Evolutionary conservation across 2,797 vertebrate genomes (phyloP).

Genomic region (Coccyzus lansbergi): DNA sequence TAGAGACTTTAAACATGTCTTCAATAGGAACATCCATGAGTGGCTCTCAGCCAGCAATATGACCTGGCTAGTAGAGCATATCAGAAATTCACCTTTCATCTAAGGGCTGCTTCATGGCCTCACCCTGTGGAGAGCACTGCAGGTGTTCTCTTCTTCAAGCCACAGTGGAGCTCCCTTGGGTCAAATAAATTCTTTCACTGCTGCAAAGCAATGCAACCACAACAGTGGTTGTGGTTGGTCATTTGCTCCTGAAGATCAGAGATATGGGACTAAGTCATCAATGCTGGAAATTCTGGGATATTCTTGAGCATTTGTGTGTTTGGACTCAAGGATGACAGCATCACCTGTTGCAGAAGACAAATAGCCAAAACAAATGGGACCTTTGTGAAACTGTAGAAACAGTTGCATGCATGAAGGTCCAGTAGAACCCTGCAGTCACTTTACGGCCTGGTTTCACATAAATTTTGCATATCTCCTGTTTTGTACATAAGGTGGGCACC

Average conservation of each 20-base stretch:
- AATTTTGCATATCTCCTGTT: not conserved
- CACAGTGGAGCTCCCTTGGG: not conserved
- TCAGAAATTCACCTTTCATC: not conserved
- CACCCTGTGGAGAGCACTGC: not conserved
- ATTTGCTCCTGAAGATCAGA: not conserved
- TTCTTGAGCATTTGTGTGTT: not conserved
- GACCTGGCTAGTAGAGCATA: not conserved
- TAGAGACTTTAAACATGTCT: not conserved
- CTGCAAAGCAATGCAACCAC: not conserved
- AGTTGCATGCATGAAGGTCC: not conserved
- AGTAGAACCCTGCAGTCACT: not conserved
- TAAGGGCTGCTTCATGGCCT: not conserved
- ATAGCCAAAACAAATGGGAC: not conserved
- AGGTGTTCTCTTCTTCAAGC: not conserved
- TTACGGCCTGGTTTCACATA: not conserved
- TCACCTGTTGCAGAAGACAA: not conserved
- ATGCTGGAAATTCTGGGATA: not conserved
- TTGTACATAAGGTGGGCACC: not conserved
- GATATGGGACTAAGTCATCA: not conserved
- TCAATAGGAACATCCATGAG: not conserved
- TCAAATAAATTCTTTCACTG: not conserved
- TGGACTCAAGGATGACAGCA: not conserved
- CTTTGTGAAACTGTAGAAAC: not conserved
- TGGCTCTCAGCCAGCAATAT: rapidly evolving
- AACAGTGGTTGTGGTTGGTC: rapidly evolving